A percentile compares a stretch with the other conserved stretches of the same genome.
Evolutionary conservation across 2,113 vertebrate species (phyloP).

Genomic region (Dasyprocta punctata): DNA sequence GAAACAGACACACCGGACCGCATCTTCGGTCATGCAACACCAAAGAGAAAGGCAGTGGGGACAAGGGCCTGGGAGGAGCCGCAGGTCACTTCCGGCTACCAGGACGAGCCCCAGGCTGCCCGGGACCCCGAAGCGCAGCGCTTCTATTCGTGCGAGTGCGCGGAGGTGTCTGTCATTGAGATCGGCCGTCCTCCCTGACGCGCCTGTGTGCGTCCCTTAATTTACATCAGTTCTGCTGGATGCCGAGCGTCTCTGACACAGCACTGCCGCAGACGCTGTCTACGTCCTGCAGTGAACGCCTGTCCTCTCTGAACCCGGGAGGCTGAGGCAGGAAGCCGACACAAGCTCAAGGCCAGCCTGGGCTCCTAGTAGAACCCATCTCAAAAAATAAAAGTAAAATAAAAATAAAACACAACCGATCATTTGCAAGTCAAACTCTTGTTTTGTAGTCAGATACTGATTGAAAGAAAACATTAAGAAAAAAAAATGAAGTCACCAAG

Average conservation of each 20-base stretch:
- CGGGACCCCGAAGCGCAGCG: accelerated
- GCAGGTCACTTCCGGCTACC: neutral
- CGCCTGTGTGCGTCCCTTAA: accelerated
- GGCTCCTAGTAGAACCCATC: neutral
- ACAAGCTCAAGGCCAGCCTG: neutral
- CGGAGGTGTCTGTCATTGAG: neutral
- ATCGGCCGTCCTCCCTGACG: neutral
- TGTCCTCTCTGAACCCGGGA: neutral
- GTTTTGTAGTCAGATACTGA: neutral
- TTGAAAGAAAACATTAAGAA: neutral
- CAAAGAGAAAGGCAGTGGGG: accelerated
- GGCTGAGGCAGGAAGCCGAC: neutral
- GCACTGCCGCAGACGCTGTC: neutral
- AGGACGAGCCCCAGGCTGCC: neutral
- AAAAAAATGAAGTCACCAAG: neutral
- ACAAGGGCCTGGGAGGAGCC: accelerated
- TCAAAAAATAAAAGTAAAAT: neutral
- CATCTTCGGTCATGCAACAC: accelerated
- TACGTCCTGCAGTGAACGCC: neutral
- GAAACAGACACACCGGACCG: neutral
- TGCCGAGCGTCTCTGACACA: neutral
- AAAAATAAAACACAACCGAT: neutral
- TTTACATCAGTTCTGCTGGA: neutral
- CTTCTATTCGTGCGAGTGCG: neutral
- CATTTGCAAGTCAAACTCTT: neutral